These are phyloP conservation scores for Menidia beryllina DNA, from an alignment of 2,113 vertebrate species.

Conservation along the genomic window DNA sequence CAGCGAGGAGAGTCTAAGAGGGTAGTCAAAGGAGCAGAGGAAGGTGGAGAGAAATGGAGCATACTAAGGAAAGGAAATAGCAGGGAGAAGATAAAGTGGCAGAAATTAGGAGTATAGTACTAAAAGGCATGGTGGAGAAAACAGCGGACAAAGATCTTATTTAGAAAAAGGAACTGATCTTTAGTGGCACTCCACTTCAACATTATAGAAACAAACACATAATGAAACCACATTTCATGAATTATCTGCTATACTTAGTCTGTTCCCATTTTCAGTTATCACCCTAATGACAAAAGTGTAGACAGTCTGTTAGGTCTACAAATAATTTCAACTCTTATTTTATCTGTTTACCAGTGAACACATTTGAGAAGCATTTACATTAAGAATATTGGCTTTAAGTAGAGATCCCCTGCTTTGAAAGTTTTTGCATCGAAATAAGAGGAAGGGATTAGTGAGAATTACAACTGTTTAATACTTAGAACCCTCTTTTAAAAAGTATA, in stretches of 20 bases:
- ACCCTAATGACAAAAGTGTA: not conserved
- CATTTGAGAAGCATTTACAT: not conserved
- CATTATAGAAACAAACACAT: too few species aligned
- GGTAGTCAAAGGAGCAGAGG: not conserved
- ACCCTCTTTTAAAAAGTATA: not conserved
- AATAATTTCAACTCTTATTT: not conserved
- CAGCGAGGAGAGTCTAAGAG: constrained; percentile 3
- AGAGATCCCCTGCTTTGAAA: not conserved
- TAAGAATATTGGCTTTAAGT: not conserved
- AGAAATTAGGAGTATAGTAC: not conserved
- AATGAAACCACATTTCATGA: too few species aligned
- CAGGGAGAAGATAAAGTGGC: not conserved
- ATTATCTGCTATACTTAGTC: not conserved
- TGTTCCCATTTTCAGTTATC: not conserved
- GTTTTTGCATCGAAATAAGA: not conserved
- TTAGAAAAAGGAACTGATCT: constrained; percentile 29
- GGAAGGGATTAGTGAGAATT: too few species aligned
- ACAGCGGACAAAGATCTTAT: constrained; percentile 33
- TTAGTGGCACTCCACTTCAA: not conserved
- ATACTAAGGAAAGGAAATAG: not conserved
- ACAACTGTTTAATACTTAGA: too few species aligned
- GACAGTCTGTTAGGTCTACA: not conserved
- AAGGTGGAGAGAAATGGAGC: not conserved
- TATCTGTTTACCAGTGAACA: not conserved
- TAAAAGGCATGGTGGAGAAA: not conserved